phyloP scores from a whole-genome alignment of 1,140 invertebrate genomes.

The Heliothis virescens region DNA sequence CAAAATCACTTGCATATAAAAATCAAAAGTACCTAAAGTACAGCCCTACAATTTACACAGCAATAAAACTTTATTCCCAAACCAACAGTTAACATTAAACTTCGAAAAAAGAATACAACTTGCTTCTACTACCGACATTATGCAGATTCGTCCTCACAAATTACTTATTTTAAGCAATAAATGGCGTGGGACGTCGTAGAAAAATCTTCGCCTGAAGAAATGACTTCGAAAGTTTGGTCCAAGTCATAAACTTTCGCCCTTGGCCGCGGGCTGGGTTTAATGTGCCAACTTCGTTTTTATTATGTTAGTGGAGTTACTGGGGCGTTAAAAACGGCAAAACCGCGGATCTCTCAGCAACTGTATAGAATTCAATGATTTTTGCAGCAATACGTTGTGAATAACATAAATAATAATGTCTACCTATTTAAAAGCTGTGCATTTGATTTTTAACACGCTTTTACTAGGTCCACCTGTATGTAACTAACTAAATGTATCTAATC shows the following conservation, averaged over 20 bases:
- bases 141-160: slow-evolving; percentile 77
- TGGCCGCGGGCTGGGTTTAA: slow-evolving; percentile 24
- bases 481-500: too few species aligned
- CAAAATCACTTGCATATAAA: not conserved
- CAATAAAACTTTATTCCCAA: slow-evolving; percentile 16
- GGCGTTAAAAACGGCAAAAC: too few species aligned
- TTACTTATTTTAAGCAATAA: slow-evolving; percentile 82
- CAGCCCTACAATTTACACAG: not conserved
- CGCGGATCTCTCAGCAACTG: too few species aligned
- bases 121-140: slow-evolving; percentile 77
- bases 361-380: too few species aligned
- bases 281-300: slow-evolving; percentile 48
- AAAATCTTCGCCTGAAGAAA: slow-evolving; percentile 72
- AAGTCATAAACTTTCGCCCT: slow-evolving; percentile 54
- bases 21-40: not conserved
- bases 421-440: too few species aligned
- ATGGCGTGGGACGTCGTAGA: slow-evolving; percentile 72
- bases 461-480: too few species aligned
- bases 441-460: too few species aligned
- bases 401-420: too few species aligned
- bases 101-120: slow-evolving; percentile 67
- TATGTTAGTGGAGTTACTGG: too few species aligned
- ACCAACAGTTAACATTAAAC: slow-evolving; percentile 15
- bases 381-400: too few species aligned
- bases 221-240: slow-evolving; percentile 55